Evolutionary conservation across 2,797 vertebrate species (phyloP).

Genomic region (Coendou prehensilis): DNA sequence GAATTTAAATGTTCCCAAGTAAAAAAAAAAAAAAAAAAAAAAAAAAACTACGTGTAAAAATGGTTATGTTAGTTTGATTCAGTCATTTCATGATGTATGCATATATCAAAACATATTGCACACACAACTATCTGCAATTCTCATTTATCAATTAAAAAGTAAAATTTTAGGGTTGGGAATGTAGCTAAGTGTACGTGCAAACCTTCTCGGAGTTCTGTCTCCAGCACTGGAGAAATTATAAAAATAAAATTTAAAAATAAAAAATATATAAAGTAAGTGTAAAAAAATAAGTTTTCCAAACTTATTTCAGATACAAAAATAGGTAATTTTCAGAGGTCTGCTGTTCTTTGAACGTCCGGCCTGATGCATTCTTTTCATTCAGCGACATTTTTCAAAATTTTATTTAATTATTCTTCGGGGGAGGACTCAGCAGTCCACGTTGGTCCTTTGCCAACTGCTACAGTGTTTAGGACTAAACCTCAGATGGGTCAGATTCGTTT

Average conservation of each 20-base stretch:
- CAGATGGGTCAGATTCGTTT: not conserved
- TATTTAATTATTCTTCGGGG: not conserved
- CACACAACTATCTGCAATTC: not conserved
- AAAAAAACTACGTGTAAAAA: not conserved
- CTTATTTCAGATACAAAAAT: not conserved
- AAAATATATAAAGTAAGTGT: not conserved
- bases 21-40: not conserved
- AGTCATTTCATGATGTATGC: not conserved
- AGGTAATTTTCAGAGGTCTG: not conserved
- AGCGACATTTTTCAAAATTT: not conserved
- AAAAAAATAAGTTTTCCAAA: not conserved
- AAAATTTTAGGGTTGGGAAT: not conserved
- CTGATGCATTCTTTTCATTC: not conserved
- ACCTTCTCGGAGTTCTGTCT: not conserved
- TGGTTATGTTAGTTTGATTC: not conserved
- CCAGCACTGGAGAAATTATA: not conserved
- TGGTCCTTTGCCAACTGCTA: not conserved
- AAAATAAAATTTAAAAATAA: conserved; percentile 14
- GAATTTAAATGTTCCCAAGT: not conserved
- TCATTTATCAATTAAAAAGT: not conserved
- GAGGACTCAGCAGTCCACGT: too few relatives aligned
- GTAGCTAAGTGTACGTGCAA: not conserved
- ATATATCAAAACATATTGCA: not conserved
- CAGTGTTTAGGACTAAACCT: accelerated
- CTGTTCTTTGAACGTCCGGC: not conserved